Percentiles rank a stretch among this genome's conserved stretches.
phyloP scores from a whole-genome alignment of 1,140 invertebrate genomes.

The Heterodera schachtii region DNA sequence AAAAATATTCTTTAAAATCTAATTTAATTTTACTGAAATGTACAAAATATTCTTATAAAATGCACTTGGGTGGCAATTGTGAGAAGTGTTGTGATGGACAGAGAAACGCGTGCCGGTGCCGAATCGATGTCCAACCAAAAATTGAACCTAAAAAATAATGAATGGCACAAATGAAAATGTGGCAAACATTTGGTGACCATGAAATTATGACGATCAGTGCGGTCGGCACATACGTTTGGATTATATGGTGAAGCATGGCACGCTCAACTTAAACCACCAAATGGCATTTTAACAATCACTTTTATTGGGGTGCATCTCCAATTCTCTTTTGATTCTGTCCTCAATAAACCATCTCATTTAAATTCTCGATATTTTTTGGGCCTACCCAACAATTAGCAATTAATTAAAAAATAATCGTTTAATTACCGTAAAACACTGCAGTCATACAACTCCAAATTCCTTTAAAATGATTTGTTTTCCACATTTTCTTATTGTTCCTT shows the following conservation, averaged over 20 bases:
- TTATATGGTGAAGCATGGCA: slow-evolving; percentile 64
- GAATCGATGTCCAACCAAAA: slow-evolving; percentile 67
- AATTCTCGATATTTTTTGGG: no score
- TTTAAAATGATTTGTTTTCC: slow-evolving; percentile 14
- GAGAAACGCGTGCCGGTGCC: slow-evolving; percentile 66
- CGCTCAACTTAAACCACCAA: slow-evolving; percentile 34
- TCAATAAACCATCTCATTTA: no score
- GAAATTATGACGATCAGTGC: slow-evolving; percentile 63
- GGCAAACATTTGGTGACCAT: slow-evolving; percentile 40
- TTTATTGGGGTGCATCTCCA: no score
- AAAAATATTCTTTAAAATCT: background rate
- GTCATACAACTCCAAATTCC: slow-evolving; percentile 64
- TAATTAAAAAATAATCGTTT: background rate
- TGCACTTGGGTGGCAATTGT: slow-evolving; percentile 20
- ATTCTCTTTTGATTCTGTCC: no score
- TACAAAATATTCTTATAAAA: background rate
- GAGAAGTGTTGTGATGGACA: slow-evolving; percentile 61
- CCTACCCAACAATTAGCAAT: background rate
- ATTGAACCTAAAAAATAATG: slow-evolving; percentile 51
- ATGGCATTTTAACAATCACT: background rate
- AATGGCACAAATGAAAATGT: background rate
- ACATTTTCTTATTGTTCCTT: background rate
- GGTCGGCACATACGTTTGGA: slow-evolving; percentile 65
- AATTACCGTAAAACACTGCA: slow-evolving; percentile 54
- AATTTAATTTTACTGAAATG: no score